These are phyloP conservation scores for Pagrus major DNA, from an alignment of 2,113 vertebrate genomes.

Conservation along the genomic window DNA sequence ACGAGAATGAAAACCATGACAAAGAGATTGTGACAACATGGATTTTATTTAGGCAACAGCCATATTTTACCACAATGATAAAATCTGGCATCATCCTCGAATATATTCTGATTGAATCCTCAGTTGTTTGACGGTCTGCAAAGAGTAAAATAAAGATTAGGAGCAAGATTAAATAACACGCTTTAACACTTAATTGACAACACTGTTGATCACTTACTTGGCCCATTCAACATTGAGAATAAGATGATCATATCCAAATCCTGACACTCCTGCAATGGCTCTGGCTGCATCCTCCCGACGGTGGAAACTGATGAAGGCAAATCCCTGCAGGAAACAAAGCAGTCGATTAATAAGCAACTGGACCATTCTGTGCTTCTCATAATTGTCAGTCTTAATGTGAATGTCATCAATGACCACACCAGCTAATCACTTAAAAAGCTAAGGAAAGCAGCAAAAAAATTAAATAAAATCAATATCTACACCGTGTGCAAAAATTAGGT, in stretches of 20 bases:
- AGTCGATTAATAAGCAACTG: not conserved
- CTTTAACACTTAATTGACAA: not conserved
- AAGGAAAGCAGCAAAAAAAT: not conserved
- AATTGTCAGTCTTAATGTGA: no score
- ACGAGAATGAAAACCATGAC: not conserved
- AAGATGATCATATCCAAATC: constrained; percentile 96
- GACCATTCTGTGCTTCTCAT: not conserved
- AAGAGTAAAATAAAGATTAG: constrained; percentile 18
- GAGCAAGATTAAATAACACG: not conserved
- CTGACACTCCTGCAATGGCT: constrained; percentile 93
- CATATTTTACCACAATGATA: constrained; percentile 54
- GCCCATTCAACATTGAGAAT: constrained; percentile 99
- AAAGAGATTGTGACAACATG: constrained; percentile 12
- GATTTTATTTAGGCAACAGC: constrained; percentile 69
- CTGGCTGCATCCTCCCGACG: constrained; percentile 94
- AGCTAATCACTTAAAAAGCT: no score
- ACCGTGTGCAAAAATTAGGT: no score
- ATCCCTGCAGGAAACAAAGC: constrained; percentile 84
- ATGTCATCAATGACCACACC: no score
- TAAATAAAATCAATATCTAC: not conserved
- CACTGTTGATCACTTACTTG: constrained; percentile 86
- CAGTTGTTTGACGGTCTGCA: constrained; percentile 87
- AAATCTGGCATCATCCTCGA: constrained; percentile 59
- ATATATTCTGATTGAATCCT: constrained; percentile 50
- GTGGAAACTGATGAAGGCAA: constrained; percentile 98